Evolutionary conservation across 2,888 invertebrate genomes (phyloP), one percentile per base, ranked within the genome.

Genomic region (Itoplectis maculator): DNA sequence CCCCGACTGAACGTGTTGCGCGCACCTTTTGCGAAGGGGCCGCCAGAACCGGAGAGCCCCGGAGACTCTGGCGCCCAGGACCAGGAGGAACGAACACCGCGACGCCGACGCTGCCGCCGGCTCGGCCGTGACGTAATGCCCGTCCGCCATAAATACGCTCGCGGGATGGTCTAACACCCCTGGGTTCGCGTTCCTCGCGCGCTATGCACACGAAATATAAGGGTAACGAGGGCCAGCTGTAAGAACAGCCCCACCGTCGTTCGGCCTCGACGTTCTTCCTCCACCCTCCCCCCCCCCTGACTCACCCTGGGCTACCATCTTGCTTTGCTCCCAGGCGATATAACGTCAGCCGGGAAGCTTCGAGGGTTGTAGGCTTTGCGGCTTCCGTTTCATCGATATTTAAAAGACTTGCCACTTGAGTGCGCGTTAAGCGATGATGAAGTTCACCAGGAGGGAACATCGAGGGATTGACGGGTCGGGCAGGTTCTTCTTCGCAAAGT

Each of bases 341-440:
- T 77, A 65, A 82, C 69, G 73, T 69, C 54, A 73, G 59, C 72
- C 61, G 61, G 76, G 63, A 73, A 13, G 23, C 51, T 15, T 68
- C 72, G 8, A n/a, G n/a, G n/a, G n/a, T n/a, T n/a, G 69, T 29
- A 79, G 79, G 79, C 82, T 82, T 82, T 82, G 79, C 68, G 82
- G 82, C 76, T 83, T 81, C 49, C 74, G 73, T 82, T 86, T 82
- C 83, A 86, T 86, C 84, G 84, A 86, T 86, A 86, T 86, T 86
- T 82, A 80, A 86, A 84, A 82, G 78, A 84, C 83, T 79, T 37
- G n/a, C 51, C 42, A 63, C 72, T 69, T 77, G 63, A 81, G 82
- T 23, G 47, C 68, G 63, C 82, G 77, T 76, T 56, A 73, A 82
- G 73, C 61, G n/a, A n/a, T 29, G 3, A 2, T 29, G 29, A 29